Base-by-base conservation (phyloP, 2,113 vertebrate genomes). In the Xiphophorus hellerii region DNA sequence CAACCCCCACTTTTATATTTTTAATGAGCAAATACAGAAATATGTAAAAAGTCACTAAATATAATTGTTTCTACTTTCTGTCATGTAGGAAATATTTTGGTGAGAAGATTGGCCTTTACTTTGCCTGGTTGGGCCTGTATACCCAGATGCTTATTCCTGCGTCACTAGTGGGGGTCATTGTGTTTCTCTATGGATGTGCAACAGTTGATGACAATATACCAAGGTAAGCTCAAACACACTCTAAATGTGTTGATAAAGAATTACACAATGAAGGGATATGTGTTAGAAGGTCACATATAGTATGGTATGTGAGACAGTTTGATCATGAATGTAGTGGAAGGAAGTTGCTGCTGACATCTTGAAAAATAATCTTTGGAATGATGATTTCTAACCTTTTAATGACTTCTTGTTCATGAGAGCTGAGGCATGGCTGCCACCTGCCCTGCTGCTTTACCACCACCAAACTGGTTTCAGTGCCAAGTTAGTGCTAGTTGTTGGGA, bases 61-160 rank as follows among this genome's bases (percentile, higher is more conserved):
- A 9, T 27, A 37, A 13, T n/a, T 42, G 5, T 5, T 9, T 30
- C 27, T 2, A 3, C 62, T 72, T 71, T 67, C 25, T 86, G 69
- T 75, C 81, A 54, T 83, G 35, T 73, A 99, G 98, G 92, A 99
- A 99, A 93, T 99, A 99, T 71, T 99, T 98, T 54, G 97, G 98
- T 3, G 98, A 99, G 94, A 99, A 99, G 95, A 98, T 99, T 0
- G 97, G 97, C 25, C 92, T 99, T 5, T 99, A 99, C 92, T 99
- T 99, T 81, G 97, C 97, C 86, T 99, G 98, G 98, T 92, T 99
- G 86, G 98, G 98, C 13, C 96, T 98, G 48, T 99, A 99, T 87
- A 99, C 98, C 3, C 97, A 98, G 87, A 97, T 99, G 97, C 94
- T 99, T 80, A 99, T 99, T 88, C 97, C 97, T 0, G 98, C 97